phyloP scores from a whole-genome alignment of 2,888 invertebrate genomes.

The Amiota communis region DNA sequence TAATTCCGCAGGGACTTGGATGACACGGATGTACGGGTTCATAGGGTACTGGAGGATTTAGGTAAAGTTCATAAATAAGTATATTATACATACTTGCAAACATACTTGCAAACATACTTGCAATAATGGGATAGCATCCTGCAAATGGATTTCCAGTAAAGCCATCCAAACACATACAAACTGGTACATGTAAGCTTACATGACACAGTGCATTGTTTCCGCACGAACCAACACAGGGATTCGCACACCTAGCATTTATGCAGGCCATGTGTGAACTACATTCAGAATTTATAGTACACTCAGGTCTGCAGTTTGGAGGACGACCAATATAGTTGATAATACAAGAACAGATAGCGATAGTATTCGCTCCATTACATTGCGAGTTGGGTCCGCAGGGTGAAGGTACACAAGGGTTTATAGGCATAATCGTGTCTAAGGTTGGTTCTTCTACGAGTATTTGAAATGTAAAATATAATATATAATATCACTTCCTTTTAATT shows the following conservation, averaged over 20 bases:
- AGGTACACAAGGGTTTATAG: constrained; percentile 77
- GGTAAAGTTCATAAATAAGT: not conserved
- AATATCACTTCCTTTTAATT: not conserved
- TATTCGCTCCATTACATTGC: constrained; percentile 75
- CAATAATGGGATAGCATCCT: constrained; percentile 73
- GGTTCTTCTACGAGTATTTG: constrained; percentile 55
- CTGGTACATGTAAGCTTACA: constrained; percentile 75
- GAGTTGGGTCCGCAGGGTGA: constrained; percentile 80
- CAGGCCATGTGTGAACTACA: constrained; percentile 75
- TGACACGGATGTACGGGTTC: constrained; percentile 76
- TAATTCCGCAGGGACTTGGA: constrained; percentile 81
- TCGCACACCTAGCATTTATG: constrained; percentile 74
- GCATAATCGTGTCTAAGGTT: constrained; percentile 59
- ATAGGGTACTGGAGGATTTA: constrained; percentile 70
- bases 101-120: constrained; percentile 73
- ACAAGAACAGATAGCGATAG: constrained; percentile 78
- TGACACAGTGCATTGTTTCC: constrained; percentile 80
- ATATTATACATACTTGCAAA: not conserved
- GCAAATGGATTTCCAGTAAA: constrained; percentile 79
- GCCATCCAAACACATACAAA: constrained; percentile 75
- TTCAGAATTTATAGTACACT: constrained; percentile 77
- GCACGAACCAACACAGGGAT: constrained; percentile 81
- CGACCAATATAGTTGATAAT: constrained; percentile 77
- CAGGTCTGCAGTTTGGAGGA: constrained; percentile 79
- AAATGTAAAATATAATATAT: not conserved